Evolutionary conservation across 2,797 vertebrate species (phyloP).

Genomic region (Alauda arvensis): DNA sequence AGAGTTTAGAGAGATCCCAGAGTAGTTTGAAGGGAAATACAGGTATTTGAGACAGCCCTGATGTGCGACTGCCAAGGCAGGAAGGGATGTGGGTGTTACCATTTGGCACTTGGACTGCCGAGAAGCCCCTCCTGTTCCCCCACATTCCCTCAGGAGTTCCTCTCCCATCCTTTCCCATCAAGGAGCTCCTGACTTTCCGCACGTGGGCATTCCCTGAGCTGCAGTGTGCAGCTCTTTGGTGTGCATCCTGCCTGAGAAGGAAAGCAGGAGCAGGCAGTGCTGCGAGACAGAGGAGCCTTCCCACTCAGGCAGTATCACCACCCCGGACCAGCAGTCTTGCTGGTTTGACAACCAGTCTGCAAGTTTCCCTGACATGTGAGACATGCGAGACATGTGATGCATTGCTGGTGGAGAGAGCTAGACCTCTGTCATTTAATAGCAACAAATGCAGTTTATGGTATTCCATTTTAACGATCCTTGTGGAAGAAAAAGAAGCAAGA

Average conservation of each 20-base stretch:
- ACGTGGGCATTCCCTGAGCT: neutral
- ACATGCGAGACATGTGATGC: neutral
- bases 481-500: neutral
- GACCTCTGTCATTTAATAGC: neutral
- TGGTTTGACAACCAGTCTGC: neutral
- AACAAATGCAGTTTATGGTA: neutral
- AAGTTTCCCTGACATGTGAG: neutral
- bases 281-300: neutral
- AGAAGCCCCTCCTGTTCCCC: slow-evolving; percentile 36
- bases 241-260: neutral
- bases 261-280: neutral
- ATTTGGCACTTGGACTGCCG: neutral
- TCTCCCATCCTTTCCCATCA: slow-evolving; percentile 41
- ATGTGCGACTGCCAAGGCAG: neutral
- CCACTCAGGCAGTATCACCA: fast-evolving
- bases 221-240: fast-evolving
- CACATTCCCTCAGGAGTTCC: slow-evolving; percentile 12
- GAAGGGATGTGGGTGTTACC: slow-evolving; percentile 42
- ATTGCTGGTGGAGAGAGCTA: neutral
- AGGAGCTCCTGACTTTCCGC: slow-evolving; percentile 12
- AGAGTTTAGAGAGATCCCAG: neutral
- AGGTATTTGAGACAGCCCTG: neutral
- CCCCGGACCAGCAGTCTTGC: neutral
- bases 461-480: neutral
- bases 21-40: neutral